Conservation (phyloP, 1,140 invertebrate species). For the Doryteuthis pealeii region DNA sequence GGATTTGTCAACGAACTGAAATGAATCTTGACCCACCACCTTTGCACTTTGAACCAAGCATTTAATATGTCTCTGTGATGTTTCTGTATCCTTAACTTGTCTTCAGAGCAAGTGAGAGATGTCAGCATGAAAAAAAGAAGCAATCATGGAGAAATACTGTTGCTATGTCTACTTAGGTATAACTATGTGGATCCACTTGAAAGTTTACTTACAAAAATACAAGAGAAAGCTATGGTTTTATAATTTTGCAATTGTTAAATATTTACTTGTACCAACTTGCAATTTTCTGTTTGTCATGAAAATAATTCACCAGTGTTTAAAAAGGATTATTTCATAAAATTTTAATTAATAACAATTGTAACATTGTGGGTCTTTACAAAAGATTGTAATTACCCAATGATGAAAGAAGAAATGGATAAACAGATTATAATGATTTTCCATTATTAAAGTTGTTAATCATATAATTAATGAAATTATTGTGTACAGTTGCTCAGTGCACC, state of each 20-base stretch:
- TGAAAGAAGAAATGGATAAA: too few relatives aligned
- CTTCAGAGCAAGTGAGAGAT: slow-evolving; percentile 81
- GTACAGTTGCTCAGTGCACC: too few relatives aligned
- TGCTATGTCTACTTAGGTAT: slow-evolving; percentile 95
- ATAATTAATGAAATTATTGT: too few relatives aligned
- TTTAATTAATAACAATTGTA: not conserved
- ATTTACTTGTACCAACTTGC: not conserved
- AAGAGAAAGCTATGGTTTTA: slow-evolving; percentile 75
- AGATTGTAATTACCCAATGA: too few relatives aligned
- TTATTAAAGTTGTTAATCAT: too few relatives aligned
- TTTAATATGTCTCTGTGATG: too few relatives aligned
- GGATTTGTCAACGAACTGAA: too few relatives aligned
- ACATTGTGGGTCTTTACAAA: not conserved
- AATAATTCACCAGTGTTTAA: not conserved
- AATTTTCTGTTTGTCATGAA: not conserved
- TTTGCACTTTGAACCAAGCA: too few relatives aligned
- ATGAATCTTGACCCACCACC: too few relatives aligned
- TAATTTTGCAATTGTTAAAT: not conserved
- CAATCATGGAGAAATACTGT: slow-evolving; percentile 93
- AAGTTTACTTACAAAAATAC: slow-evolving; percentile 95
- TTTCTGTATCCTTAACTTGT: not conserved
- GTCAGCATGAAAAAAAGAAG: slow-evolving; percentile 97
- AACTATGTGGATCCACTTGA: slow-evolving; percentile 97
- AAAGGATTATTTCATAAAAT: not conserved
- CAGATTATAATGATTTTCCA: too few relatives aligned